Evolutionary conservation across 1,140 invertebrate genomes (phyloP).

Genomic region (Cyclina sinensis): DNA sequence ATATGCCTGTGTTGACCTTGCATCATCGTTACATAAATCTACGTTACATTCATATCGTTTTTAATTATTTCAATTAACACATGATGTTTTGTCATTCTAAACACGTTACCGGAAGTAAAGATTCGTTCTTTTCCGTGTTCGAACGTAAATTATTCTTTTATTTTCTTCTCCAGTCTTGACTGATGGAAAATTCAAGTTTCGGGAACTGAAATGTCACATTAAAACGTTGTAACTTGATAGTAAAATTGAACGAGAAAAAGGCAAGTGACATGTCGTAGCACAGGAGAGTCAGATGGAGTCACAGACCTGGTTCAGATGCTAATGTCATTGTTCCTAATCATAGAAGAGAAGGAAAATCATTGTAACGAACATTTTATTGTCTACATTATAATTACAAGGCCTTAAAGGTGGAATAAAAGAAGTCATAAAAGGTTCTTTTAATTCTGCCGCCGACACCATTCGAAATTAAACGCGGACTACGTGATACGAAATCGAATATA

Average conservation of each 20-base stretch:
- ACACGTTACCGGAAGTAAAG: neutral
- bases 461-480: slow-evolving; percentile 65
- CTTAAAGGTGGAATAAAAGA: slow-evolving; percentile 66
- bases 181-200: slow-evolving; percentile 62
- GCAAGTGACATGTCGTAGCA: neutral
- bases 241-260: slow-evolving; percentile 64
- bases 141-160: slow-evolving; percentile 60
- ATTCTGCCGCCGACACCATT: slow-evolving; percentile 66
- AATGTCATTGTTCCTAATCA: slow-evolving; percentile 63
- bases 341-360: slow-evolving; percentile 38
- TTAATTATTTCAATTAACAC: slow-evolving; percentile 40
- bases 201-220: slow-evolving; percentile 49
- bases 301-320: slow-evolving; percentile 46
- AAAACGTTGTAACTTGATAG: slow-evolving; percentile 59
- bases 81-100: neutral
- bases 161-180: slow-evolving; percentile 24
- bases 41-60: neutral
- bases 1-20: neutral
- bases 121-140: slow-evolving; percentile 33
- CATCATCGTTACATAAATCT: neutral
- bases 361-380: slow-evolving; percentile 69
- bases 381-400: slow-evolving; percentile 67
- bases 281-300: neutral
- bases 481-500: slow-evolving; percentile 69
- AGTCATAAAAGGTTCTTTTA: slow-evolving; percentile 67